Conservation (phyloP, 2,113 vertebrate genomes). For the Dendropsophus ebraccatus region DNA sequence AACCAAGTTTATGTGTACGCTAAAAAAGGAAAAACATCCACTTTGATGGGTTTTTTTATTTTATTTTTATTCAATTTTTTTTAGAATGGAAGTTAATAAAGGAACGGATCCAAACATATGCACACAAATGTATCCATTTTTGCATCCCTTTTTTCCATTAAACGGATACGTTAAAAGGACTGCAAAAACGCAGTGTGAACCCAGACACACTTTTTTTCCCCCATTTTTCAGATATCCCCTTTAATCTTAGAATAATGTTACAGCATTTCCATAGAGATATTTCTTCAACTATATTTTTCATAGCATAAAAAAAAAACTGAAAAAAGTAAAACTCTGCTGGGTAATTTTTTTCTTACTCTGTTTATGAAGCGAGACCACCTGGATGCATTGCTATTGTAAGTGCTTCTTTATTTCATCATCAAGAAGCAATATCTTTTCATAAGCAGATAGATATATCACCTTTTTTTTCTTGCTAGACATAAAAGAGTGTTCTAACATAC, state of each 20-base stretch:
- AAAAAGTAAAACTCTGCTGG: neutral
- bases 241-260: neutral
- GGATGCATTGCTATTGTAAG: neutral
- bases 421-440: slow-evolving; percentile 1
- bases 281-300: neutral
- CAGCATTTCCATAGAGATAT: neutral
- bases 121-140: no score
- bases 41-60: no score
- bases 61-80: no score
- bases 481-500: neutral
- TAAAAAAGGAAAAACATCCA: no score
- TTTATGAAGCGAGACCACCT: slow-evolving; percentile 3
- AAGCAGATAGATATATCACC: neutral
- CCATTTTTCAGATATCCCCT: no score
- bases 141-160: no score
- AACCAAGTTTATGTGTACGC: no score
- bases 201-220: no score
- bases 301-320: neutral
- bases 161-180: no score
- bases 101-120: no score
- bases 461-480: neutral
- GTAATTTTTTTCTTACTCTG: neutral
- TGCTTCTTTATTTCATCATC: slow-evolving; percentile 5
- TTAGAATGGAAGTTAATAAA: no score
- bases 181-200: no score